phyloP scores from a whole-genome alignment of 1,140 invertebrate genomes.

The Dryas iulia region DNA sequence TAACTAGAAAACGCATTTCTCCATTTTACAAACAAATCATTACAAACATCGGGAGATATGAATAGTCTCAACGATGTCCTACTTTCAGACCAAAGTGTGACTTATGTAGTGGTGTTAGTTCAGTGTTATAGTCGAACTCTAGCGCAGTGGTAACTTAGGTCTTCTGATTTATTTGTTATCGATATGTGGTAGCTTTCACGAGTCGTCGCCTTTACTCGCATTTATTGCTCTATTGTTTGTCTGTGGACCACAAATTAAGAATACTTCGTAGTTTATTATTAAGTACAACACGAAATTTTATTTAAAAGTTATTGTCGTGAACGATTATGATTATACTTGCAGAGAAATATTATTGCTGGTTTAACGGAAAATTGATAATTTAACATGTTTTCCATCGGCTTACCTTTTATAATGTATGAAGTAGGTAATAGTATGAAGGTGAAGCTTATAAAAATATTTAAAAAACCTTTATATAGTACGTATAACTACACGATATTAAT shows the following conservation, averaged over 20 bases:
- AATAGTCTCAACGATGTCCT: constrained; percentile 41
- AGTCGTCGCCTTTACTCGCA: constrained; percentile 49
- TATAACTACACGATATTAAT: too few species aligned
- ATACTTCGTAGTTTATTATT: constrained; percentile 58
- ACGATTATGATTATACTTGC: not conserved
- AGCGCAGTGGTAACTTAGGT: constrained; percentile 43
- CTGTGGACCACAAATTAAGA: constrained; percentile 51
- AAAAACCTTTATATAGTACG: too few species aligned
- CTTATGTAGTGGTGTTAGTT: constrained; percentile 54
- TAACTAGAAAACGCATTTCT: not conserved
- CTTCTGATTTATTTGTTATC: constrained; percentile 69
- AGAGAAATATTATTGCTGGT: not conserved
- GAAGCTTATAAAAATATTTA: too few species aligned
- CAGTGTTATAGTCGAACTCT: constrained; percentile 42
- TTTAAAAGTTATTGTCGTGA: not conserved
- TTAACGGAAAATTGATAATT: too few species aligned
- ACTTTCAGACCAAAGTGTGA: constrained; percentile 45
- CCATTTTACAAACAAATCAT: constrained; percentile 13
- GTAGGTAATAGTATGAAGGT: too few species aligned
- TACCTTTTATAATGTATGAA: too few species aligned
- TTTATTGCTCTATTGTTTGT: constrained; percentile 75
- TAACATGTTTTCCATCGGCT: too few species aligned
- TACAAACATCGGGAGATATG: constrained; percentile 44
- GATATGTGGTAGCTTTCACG: constrained; percentile 69
- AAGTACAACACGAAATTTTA: constrained; percentile 48